These are phyloP conservation scores for Dipodomys merriami DNA, from an alignment of 2,113 vertebrate genomes.

Conservation along the genomic window DNA sequence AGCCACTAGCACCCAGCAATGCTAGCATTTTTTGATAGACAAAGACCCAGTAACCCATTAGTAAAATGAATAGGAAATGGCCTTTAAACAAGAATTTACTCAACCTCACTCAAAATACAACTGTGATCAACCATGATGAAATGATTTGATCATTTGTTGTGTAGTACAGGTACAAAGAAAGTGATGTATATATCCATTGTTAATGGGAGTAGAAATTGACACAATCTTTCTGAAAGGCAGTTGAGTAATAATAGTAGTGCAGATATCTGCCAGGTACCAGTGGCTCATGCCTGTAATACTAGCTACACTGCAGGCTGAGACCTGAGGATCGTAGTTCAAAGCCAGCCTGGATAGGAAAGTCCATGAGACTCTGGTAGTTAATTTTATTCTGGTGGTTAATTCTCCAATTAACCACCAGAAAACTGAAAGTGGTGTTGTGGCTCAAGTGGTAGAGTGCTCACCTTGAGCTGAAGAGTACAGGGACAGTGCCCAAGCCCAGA, in stretches of 20 bases:
- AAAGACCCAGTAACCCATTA: background rate
- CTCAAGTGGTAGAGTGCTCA: too few relatives aligned
- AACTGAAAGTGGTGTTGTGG: too few relatives aligned
- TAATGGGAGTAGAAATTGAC: background rate
- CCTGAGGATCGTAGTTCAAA: too few relatives aligned
- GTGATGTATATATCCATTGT: rapidly evolving
- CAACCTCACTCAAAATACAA: background rate
- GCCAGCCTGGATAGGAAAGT: background rate
- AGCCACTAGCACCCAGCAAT: background rate
- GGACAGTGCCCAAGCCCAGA: too few relatives aligned
- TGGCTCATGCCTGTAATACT: too few relatives aligned
- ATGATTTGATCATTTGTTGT: background rate
- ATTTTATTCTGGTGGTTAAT: too few relatives aligned
- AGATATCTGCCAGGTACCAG: background rate
- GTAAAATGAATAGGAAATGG: background rate
- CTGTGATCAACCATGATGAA: background rate
- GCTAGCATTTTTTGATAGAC: too few relatives aligned
- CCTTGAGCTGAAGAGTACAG: too few relatives aligned
- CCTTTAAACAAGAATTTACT: background rate
- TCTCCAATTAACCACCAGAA: too few relatives aligned
- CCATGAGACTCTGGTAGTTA: too few relatives aligned
- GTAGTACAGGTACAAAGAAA: background rate
- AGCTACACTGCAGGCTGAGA: too few relatives aligned
- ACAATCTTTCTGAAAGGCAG: background rate
- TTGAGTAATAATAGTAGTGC: background rate